phyloP scores from a whole-genome alignment of 2,888 invertebrate genomes.

The Clunio marinus region DNA sequence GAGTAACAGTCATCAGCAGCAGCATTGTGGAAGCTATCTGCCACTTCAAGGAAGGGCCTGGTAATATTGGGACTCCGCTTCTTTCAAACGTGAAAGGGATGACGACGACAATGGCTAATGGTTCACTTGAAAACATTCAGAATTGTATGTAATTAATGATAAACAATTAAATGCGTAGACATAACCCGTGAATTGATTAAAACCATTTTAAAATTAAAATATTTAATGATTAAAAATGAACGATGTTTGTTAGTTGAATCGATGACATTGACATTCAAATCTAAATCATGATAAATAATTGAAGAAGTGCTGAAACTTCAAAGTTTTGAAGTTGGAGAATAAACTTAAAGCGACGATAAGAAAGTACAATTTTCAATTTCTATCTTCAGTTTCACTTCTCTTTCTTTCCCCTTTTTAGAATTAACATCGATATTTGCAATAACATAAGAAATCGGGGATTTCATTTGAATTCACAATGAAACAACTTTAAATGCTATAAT shows the following conservation, averaged over 20 bases:
- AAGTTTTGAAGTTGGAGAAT: neutral
- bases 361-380: conserved; percentile 17
- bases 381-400: neutral
- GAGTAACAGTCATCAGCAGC: conserved; percentile 70
- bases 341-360: conserved; percentile 22
- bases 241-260: neutral
- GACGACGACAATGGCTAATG: conserved; percentile 37
- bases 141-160: conserved; percentile 13
- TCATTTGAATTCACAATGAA: neutral
- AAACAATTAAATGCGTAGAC: conserved; percentile 20
- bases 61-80: conserved; percentile 55
- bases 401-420: neutral
- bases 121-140: conserved; percentile 9
- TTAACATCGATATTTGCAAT: conserved; percentile 5
- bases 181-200: conserved; percentile 23
- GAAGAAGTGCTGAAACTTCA: too few relatives aligned
- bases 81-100: conserved; percentile 32
- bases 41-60: conserved; percentile 81
- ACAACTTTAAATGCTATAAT: too few relatives aligned
- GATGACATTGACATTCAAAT: too few relatives aligned
- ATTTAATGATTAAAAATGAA: neutral
- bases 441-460: neutral
- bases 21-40: conserved; percentile 72
- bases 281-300: too few relatives aligned
- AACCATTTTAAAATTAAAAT: conserved; percentile 11